Conservation (phyloP, 2,113 vertebrate genomes). For the Salvelinus sp. region DNA sequence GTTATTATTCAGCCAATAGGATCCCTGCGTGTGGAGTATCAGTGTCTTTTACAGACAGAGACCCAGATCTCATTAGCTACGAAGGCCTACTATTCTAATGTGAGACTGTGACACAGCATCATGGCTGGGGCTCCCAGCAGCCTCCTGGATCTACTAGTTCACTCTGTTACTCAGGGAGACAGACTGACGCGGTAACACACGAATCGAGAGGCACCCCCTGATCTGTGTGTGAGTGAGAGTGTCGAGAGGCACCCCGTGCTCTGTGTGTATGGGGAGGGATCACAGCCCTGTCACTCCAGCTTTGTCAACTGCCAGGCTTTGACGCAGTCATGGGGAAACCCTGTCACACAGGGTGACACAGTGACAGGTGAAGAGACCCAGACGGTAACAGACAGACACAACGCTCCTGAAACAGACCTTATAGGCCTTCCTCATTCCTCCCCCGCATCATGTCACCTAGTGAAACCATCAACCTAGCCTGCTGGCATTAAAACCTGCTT, state of each 20-base stretch:
- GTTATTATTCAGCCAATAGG: background rate
- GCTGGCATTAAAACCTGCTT: conserved; percentile 22
- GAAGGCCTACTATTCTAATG: too few species aligned
- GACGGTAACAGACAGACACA: conserved; percentile 52
- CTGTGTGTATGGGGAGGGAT: conserved; percentile 44
- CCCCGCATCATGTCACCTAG: background rate
- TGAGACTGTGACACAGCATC: too few species aligned
- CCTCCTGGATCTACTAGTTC: conserved; percentile 29
- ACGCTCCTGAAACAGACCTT: too few species aligned
- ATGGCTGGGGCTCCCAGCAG: background rate
- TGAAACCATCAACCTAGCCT: conserved; percentile 25
- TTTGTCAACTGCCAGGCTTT: conserved; percentile 55
- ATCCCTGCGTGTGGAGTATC: background rate
- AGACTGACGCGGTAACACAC: conserved; percentile 6
- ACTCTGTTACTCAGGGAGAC: conserved; percentile 66
- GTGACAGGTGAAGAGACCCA: conserved; percentile 64
- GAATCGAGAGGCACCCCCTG: too few species aligned
- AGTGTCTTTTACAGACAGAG: background rate
- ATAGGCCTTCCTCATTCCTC: too few species aligned
- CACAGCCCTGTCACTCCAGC: conserved; percentile 53
- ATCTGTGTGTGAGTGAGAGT: too few species aligned
- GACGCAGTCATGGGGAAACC: conserved; percentile 33
- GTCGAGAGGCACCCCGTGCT: conserved; percentile 40
- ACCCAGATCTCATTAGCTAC: background rate
- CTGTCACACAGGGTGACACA: background rate